Percentiles rank a stretch among this genome's conserved stretches.
These are phyloP conservation scores for Drosophila acutilabella DNA, from an alignment of 2,888 invertebrate species.

Conservation along the genomic window DNA sequence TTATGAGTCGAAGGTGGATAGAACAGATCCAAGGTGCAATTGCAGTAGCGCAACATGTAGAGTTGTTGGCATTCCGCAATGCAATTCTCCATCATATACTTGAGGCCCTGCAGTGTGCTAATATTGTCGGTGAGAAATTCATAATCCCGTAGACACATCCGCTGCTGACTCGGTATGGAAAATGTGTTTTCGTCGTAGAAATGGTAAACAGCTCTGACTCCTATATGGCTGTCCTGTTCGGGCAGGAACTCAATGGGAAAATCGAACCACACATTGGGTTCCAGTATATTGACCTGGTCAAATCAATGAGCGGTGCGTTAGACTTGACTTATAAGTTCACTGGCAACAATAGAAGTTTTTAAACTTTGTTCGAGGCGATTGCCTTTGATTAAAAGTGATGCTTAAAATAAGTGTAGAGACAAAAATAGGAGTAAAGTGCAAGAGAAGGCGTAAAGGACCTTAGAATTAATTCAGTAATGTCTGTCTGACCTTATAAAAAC, in stretches of 20 bases:
- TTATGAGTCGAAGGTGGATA: constrained; percentile 75
- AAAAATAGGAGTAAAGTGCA: too few relatives aligned
- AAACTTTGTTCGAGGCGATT: too few relatives aligned
- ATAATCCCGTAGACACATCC: constrained; percentile 76
- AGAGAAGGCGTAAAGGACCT: too few relatives aligned
- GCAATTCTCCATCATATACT: constrained; percentile 81
- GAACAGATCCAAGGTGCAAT: constrained; percentile 81
- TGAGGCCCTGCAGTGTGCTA: constrained; percentile 67
- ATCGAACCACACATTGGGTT: constrained; percentile 74
- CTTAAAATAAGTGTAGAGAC: too few relatives aligned
- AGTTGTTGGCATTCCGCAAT: constrained; percentile 79
- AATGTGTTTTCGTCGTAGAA: constrained; percentile 68
- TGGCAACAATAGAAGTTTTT: background rate
- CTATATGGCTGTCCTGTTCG: constrained; percentile 61
- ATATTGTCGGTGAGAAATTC: constrained; percentile 64
- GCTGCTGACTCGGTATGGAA: constrained; percentile 47
- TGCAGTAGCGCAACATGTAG: constrained; percentile 74
- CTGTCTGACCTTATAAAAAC: too few relatives aligned
- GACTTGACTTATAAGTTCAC: background rate
- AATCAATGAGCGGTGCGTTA: background rate
- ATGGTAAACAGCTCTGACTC: constrained; percentile 65
- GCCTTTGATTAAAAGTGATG: too few relatives aligned
- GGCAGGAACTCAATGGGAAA: constrained; percentile 56
- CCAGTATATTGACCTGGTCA: constrained; percentile 59
- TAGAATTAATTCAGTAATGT: too few relatives aligned